Evolutionary conservation across 2,888 invertebrate genomes (phyloP), one percentile per base, ranked within the genome.

Genomic region (Chalcosyrphus nemorum): DNA sequence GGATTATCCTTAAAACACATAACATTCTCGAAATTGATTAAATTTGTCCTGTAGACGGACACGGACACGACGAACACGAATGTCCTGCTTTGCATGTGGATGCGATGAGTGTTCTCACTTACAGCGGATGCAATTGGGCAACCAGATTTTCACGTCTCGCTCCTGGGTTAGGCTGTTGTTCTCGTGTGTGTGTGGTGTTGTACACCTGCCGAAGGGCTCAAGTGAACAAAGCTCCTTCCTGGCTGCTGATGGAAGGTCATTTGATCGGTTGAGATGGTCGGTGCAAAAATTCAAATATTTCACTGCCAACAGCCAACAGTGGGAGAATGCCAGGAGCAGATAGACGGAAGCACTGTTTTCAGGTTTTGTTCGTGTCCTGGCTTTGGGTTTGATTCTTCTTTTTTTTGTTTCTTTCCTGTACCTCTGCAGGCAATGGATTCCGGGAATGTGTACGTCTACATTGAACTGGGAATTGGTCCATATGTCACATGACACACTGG

Each of bases 11-110:
- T 54, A 56, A 80, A 84, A 80, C 75, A 80, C 80, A 84, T 80
- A 80, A 75, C 80, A 84, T 80, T 84, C 63, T 57, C 70, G 19
- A 78, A 84, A 84, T 80, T 84, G 84, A 84, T 84, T 84, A 84
- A 84, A 84, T 84, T 78, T 80, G 74, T 84, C 74, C 74, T 45
- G 68, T 57, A 57, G 74, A 80, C 54, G 68, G 74, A n/a, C n/a
- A n/a, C n/a, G n/a, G n/a, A n/a, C n/a, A n/a, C n/a, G n/a, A n/a
- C n/a, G n/a, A 63, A 84, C 80, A 80, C 63, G 74, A 74, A 17
- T 78, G 63, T 78, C n/a, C 80, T 82, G 61, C 72, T 78, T 72
- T 82, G 54, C 82, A 81, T 81, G 63, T 45, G 19, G 27, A 32
- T 4, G 71, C 19, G 27, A 29, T 6, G 57, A 52, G 47, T 65